Base-by-base conservation (phyloP, 2,888 invertebrate genomes). In the Lysandra bellargus region DNA sequence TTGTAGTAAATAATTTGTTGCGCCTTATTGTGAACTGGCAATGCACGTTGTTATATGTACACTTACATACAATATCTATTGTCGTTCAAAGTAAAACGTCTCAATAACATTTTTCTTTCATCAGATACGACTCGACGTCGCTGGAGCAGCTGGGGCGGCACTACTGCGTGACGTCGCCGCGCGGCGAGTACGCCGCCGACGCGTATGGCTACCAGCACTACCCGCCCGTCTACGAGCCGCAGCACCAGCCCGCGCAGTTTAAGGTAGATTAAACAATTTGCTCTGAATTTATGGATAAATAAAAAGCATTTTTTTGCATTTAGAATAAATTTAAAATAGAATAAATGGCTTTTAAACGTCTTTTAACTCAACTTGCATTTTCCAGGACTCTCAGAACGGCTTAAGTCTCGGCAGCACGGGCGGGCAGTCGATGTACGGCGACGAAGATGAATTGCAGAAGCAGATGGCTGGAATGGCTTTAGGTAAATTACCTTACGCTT, bases 391-490 rank as follows among this genome's bases (percentile, higher is more conserved):
- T 74, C 95, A 95, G 83, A 95, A 95, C 81, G 95, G 95, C 37
- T 85, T 95, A 80, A 95, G 95, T 84, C 84, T 95, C 78, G 95
- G 95, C 82, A 95, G 95, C 83, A 95, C 95, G 0, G 95, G 95
- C 0, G 95, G 96, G 80, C 95, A 96, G 81, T 95, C 95, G 0
- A 96, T 96, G 95, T 97, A 96, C 82, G 97, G 96, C n/a, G 96
- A 96, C 83, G 96, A 96, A 80, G 96, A 96, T 82, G 96, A 97
- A 85, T 88, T 96, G 83, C 96, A 96, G 84, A 96, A 96, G 87
- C 97, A 97, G 88, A 96, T 97, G 95, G 96, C 96, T 64, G 96
- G 96, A 84, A 95, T 97, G 92, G 92, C 95, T 57, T 89, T 96
- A 86, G 95, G 95, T 90, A 37, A 88, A 40, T 74, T 57, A 33